Evolutionary conservation across 2,113 vertebrate species (phyloP).

Genomic region (Hippolais icterina): DNA sequence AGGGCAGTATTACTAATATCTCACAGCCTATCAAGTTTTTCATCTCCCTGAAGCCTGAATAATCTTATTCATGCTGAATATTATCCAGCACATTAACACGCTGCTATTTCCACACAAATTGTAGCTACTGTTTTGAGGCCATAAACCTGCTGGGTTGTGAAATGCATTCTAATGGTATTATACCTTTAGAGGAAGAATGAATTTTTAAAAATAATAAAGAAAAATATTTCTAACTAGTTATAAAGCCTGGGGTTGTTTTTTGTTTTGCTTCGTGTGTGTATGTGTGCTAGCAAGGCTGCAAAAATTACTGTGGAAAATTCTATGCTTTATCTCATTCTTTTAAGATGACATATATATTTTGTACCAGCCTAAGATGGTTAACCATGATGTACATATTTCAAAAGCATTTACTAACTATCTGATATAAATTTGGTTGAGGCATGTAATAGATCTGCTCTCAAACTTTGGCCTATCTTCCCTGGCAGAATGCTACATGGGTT

Average conservation of each 20-base stretch:
- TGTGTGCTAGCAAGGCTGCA: background rate
- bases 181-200: background rate
- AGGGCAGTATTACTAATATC: background rate
- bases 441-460: background rate
- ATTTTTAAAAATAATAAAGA: background rate
- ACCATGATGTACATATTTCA: background rate
- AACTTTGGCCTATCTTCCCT: background rate
- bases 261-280: background rate
- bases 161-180: background rate
- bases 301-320: background rate
- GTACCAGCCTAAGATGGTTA: background rate
- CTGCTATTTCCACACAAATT: background rate
- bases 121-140: background rate
- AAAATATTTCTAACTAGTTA: background rate
- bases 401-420: background rate
- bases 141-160: conserved; percentile 18
- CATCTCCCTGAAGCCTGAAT: background rate
- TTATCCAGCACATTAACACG: background rate
- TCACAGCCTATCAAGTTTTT: conserved; percentile 5
- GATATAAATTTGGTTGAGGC: background rate
- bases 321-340: background rate
- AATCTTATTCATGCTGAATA: conserved; percentile 3
- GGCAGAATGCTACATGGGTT: background rate
- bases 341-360: background rate
- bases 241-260: background rate